Evolutionary conservation across 2,888 invertebrate species (phyloP).

Genomic region (Macropis europaea): DNA sequence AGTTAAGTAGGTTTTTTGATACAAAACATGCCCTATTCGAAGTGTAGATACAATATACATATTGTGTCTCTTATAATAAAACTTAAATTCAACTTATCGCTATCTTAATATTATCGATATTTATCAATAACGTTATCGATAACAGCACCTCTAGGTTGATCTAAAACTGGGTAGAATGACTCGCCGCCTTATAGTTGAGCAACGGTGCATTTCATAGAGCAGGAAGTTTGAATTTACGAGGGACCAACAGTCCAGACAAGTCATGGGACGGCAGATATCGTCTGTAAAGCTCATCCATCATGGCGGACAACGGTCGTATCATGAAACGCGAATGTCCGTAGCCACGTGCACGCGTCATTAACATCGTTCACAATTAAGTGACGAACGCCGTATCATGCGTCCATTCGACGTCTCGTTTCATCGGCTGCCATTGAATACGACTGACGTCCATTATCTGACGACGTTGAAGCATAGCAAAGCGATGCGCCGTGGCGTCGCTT

Average conservation of each 20-base stretch:
- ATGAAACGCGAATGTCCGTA: slow-evolving; percentile 25
- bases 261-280: slow-evolving; percentile 42
- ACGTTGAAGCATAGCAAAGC: background rate
- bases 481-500: too few relatives aligned
- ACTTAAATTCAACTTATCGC: too few relatives aligned
- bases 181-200: too few relatives aligned
- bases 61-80: too few relatives aligned
- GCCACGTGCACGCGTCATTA: slow-evolving; percentile 50
- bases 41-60: too few relatives aligned
- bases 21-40: too few relatives aligned
- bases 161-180: too few relatives aligned
- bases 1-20: too few relatives aligned
- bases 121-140: too few relatives aligned
- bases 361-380: slow-evolving; percentile 50
- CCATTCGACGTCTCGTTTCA: slow-evolving; percentile 16
- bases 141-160: too few relatives aligned
- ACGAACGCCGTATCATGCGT: slow-evolving; percentile 25
- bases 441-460: slow-evolving; percentile 5
- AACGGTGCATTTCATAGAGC: too few relatives aligned
- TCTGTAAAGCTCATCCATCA: slow-evolving; percentile 50
- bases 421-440: slow-evolving; percentile 9
- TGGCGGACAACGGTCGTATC: slow-evolving; percentile 43
- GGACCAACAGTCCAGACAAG: slow-evolving; percentile 24
- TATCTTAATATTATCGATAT: too few relatives aligned
- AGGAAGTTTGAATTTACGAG: slow-evolving; percentile 35